Evolutionary conservation across 2,113 vertebrate genomes (phyloP).

Genomic region (Nannobrachium achirus): DNA sequence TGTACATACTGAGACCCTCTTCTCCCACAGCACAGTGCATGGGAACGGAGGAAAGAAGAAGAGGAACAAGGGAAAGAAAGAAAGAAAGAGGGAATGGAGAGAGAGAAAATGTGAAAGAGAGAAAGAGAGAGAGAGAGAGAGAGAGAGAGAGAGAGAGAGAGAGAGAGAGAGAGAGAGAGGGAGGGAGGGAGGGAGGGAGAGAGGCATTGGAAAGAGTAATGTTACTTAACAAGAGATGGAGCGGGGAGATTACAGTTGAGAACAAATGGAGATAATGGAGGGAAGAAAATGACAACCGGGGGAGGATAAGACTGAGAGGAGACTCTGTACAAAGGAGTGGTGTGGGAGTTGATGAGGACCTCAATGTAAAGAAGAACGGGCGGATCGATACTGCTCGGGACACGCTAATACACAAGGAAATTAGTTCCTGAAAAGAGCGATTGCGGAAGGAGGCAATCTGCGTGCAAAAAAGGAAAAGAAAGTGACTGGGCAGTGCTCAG

Average conservation of each 20-base stretch:
- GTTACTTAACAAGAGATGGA: too few relatives aligned
- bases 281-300: too few relatives aligned
- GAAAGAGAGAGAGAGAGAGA: not conserved
- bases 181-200: not conserved
- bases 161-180: constrained; percentile 24
- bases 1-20: too few relatives aligned
- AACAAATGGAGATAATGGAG: too few relatives aligned
- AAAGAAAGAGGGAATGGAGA: not conserved
- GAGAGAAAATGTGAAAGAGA: not conserved
- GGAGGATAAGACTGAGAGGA: too few relatives aligned
- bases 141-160: constrained; percentile 12
- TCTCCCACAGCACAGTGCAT: too few relatives aligned
- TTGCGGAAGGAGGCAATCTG: constrained; percentile 30
- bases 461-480: constrained; percentile 11
- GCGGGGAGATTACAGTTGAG: too few relatives aligned
- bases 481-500: constrained; percentile 44
- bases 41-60: too few relatives aligned
- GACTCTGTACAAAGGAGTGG: constrained; percentile 9
- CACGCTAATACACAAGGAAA: constrained; percentile 58
- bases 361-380: constrained; percentile 46
- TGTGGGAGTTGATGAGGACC: constrained; percentile 32
- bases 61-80: not conserved
- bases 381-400: constrained; percentile 22
- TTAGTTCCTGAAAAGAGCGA: constrained; percentile 39
- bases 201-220: not conserved